Evolutionary conservation across 2,113 vertebrate genomes (phyloP).

Genomic region (Oxyruncus cristatus): DNA sequence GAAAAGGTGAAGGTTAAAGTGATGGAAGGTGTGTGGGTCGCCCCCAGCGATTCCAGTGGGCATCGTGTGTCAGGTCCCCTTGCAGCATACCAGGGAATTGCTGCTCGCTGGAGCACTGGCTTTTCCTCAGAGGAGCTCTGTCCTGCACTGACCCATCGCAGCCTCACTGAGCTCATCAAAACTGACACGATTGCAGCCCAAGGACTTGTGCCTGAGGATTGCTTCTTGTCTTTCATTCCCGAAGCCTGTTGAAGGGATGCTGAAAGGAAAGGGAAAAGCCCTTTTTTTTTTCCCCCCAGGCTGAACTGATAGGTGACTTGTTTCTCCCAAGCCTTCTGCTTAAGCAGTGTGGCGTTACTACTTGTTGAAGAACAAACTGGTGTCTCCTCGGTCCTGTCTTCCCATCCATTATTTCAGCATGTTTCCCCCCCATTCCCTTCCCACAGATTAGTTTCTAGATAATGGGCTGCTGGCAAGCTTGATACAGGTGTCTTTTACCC

Average conservation of each 20-base stretch:
- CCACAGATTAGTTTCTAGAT: neutral
- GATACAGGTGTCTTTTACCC: neutral
- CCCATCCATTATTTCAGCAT: neutral
- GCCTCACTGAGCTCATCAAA: neutral
- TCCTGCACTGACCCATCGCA: neutral
- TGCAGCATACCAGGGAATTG: neutral
- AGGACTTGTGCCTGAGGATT: neutral
- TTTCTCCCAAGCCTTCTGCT: neutral
- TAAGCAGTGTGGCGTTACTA: neutral
- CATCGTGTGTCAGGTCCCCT: fast-evolving
- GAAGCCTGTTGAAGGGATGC: neutral
- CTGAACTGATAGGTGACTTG: neutral
- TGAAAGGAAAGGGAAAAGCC: neutral
- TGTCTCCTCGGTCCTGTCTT: neutral
- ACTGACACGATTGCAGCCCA: slow-evolving; percentile 11
- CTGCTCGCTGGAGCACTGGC: neutral
- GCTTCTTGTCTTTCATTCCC: neutral
- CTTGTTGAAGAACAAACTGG: neutral
- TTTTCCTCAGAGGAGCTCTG: slow-evolving; percentile 1
- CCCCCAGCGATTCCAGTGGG: neutral
- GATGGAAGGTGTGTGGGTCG: neutral
- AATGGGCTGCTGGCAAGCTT: neutral
- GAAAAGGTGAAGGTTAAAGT: neutral
- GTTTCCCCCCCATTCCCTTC: neutral
- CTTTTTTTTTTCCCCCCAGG: neutral